These are phyloP conservation scores for Valencia hispanica DNA, from an alignment of 2,797 vertebrate genomes.

Conservation along the genomic window DNA sequence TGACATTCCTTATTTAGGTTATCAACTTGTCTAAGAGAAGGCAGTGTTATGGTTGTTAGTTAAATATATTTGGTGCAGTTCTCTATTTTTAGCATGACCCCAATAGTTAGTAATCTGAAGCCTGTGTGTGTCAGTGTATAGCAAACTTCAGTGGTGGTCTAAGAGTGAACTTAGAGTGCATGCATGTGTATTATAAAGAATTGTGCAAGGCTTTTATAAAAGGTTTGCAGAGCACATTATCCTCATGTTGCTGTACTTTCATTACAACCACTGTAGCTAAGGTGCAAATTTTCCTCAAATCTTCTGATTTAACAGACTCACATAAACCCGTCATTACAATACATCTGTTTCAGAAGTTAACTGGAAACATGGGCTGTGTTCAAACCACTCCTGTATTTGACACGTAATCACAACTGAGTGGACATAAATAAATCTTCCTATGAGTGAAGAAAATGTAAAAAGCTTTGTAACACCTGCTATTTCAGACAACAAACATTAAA, in stretches of 20 bases:
- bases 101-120: constrained; percentile 40
- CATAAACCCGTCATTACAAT: constrained; percentile 4
- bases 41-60: constrained; percentile 18
- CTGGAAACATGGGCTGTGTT: neutral
- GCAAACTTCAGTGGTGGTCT: constrained; percentile 17
- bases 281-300: neutral
- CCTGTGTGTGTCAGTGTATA: constrained; percentile 23
- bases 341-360: constrained; percentile 17
- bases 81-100: constrained; percentile 49
- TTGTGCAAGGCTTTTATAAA: neutral
- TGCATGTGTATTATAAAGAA: constrained; percentile 14
- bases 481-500: neutral
- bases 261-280: neutral
- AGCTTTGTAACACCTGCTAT: neutral
- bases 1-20: constrained; percentile 14
- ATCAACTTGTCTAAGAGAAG: constrained; percentile 14
- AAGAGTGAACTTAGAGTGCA: constrained; percentile 15
- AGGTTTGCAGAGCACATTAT: neutral
- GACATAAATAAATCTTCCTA: neutral
- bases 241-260: neutral
- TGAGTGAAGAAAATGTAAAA: neutral
- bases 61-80: constrained; percentile 25
- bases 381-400: neutral
- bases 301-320: constrained; percentile 21
- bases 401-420: neutral